phyloP scores from a whole-genome alignment of 2,888 invertebrate genomes.

The Alcis repandata region DNA sequence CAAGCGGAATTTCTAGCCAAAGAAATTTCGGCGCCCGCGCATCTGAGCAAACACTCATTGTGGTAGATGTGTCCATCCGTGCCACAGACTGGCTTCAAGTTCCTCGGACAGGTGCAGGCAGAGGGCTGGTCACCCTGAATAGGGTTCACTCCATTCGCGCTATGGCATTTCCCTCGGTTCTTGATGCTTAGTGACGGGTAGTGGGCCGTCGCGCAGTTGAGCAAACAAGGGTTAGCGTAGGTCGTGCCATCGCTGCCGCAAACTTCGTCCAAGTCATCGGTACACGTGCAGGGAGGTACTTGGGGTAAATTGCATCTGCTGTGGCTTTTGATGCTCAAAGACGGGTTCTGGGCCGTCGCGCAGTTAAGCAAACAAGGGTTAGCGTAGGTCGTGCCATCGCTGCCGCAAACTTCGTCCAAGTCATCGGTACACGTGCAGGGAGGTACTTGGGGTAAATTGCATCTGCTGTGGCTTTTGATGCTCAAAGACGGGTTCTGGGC shows the following conservation, averaged over 20 bases:
- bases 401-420: slow-evolving; percentile 57
- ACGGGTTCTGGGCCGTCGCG: slow-evolving; percentile 41
- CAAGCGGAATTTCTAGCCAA: slow-evolving; percentile 48
- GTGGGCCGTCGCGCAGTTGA: slow-evolving; percentile 52
- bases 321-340: slow-evolving; percentile 41
- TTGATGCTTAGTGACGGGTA: slow-evolving; percentile 42
- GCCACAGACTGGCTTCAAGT: slow-evolving; percentile 45
- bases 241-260: slow-evolving; percentile 61
- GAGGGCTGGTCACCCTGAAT: slow-evolving; percentile 14
- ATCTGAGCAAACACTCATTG: slow-evolving; percentile 89
- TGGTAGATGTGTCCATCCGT: slow-evolving; percentile 84
- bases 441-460: no score
- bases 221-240: slow-evolving; percentile 56
- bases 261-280: slow-evolving; percentile 51
- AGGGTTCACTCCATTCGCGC: slow-evolving; percentile 40
- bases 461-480: no score
- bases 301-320: no score
- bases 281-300: slow-evolving; percentile 49
- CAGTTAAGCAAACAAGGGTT: slow-evolving; percentile 59
- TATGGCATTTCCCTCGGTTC: slow-evolving; percentile 44
- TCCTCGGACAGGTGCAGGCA: slow-evolving; percentile 46
- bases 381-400: slow-evolving; percentile 56
- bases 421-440: slow-evolving; percentile 53
- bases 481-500: no score
- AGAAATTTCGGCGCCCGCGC: slow-evolving; percentile 56